These are phyloP conservation scores for Parapsyche elsis DNA, from an alignment of 1,140 invertebrate species.

Conservation along the genomic window DNA sequence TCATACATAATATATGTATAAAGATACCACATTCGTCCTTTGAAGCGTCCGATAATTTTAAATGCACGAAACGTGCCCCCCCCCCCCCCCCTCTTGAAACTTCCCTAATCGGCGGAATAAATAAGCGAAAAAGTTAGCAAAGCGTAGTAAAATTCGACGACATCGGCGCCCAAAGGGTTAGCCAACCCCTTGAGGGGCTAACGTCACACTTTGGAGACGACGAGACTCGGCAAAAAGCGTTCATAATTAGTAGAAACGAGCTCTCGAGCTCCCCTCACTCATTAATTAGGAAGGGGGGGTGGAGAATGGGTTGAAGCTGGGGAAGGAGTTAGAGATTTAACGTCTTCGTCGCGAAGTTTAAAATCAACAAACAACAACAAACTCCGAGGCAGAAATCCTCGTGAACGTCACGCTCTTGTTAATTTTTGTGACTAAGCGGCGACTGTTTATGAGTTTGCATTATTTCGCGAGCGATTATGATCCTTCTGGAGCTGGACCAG, in stretches of 20 bases:
- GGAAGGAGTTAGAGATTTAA: neutral
- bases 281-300: neutral
- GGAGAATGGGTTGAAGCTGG: neutral
- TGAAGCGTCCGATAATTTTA: too few species aligned
- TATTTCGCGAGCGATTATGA: neutral
- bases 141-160: too few species aligned
- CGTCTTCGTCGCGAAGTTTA: constrained; percentile 7
- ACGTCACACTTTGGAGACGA: neutral
- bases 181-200: too few species aligned
- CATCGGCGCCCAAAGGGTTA: too few species aligned
- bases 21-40: neutral
- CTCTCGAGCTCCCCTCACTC: neutral
- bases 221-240: neutral
- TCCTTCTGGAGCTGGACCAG: neutral
- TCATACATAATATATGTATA: constrained; percentile 8
- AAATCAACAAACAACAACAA: neutral
- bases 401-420: too few species aligned
- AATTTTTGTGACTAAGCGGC: too few species aligned
- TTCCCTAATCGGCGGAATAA: too few species aligned
- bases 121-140: too few species aligned
- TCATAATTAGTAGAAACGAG: neutral
- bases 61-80: too few species aligned
- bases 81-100: too few species aligned
- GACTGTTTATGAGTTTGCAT: too few species aligned
- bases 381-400: too few species aligned